Evolutionary conservation across 2,797 vertebrate genomes (phyloP).

Genomic region (Dicrostonyx torquatus): DNA sequence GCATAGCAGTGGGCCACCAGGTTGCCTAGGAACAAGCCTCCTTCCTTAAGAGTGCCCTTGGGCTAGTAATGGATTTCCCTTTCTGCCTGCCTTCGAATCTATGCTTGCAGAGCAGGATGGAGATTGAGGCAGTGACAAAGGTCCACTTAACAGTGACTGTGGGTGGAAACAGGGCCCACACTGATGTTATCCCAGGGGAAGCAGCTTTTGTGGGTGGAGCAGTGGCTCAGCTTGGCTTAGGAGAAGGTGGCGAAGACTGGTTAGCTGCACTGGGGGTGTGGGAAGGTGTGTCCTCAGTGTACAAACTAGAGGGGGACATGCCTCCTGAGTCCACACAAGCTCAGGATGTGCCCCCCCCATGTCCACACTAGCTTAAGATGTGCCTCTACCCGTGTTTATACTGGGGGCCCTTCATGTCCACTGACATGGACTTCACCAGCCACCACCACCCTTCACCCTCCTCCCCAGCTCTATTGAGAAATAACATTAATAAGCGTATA

Average conservation of each 20-base stretch:
- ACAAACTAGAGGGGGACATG: neutral
- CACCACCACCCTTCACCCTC: neutral
- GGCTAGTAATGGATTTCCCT: slow-evolving; percentile 31
- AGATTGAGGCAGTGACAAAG: neutral
- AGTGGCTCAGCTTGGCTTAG: neutral
- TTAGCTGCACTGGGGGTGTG: fast-evolving
- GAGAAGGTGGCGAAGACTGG: neutral
- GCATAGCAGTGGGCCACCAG: neutral
- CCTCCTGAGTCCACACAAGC: neutral
- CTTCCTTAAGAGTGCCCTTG: slow-evolving; percentile 46
- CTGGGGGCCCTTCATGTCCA: neutral
- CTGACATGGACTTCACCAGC: neutral
- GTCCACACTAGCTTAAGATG: neutral
- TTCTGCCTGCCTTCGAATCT: neutral
- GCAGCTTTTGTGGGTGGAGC: neutral
- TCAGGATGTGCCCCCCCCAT: neutral
- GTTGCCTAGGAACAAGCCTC: neutral
- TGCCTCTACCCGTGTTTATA: fast-evolving
- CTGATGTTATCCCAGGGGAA: neutral
- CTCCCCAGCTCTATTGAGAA: neutral
- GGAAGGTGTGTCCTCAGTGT: fast-evolving
- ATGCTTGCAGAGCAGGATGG: neutral
- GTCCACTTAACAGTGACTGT: fast-evolving
- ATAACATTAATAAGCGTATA: neutral
- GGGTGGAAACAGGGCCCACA: neutral